These are phyloP conservation scores for Brachionus sp. DNA, from an alignment of 1,140 invertebrate species.

Conservation along the genomic window DNA sequence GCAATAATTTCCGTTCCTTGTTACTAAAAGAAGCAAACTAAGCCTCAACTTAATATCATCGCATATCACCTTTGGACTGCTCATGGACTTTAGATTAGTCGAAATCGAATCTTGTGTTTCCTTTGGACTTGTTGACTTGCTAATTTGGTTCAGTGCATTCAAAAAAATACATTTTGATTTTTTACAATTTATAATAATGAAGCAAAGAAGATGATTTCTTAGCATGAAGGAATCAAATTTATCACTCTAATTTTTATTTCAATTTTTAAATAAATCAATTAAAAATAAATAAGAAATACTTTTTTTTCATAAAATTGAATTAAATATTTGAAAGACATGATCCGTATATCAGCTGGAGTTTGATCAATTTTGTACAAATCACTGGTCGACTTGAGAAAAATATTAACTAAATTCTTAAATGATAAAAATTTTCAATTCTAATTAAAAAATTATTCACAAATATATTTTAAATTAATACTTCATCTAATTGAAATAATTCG, in stretches of 20 bases:
- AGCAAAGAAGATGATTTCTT: conserved; percentile 2
- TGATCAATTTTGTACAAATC: conserved; percentile 34
- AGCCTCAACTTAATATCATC: conserved; percentile 18
- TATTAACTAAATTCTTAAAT: background rate
- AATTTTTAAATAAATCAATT: background rate
- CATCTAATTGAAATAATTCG: conserved; percentile 3
- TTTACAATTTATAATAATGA: conserved; percentile 16
- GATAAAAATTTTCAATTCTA: background rate
- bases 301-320: conserved; percentile 41
- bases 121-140: background rate
- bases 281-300: background rate
- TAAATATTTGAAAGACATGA: conserved; percentile 15
- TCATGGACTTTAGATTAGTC: background rate
- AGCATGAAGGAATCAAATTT: conserved; percentile 39
- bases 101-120: background rate
- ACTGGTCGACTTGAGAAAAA: conserved; percentile 4
- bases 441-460: background rate
- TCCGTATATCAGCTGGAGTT: background rate
- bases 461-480: background rate
- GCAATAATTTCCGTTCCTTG: conserved; percentile 11
- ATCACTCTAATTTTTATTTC: background rate
- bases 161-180: conserved; percentile 26
- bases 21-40: background rate
- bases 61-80: background rate
- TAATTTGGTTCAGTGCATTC: background rate